Evolutionary conservation across 2,888 invertebrate species (phyloP), one percentile per base, ranked within the genome.

Genomic region (Eristalis arbustorum): DNA sequence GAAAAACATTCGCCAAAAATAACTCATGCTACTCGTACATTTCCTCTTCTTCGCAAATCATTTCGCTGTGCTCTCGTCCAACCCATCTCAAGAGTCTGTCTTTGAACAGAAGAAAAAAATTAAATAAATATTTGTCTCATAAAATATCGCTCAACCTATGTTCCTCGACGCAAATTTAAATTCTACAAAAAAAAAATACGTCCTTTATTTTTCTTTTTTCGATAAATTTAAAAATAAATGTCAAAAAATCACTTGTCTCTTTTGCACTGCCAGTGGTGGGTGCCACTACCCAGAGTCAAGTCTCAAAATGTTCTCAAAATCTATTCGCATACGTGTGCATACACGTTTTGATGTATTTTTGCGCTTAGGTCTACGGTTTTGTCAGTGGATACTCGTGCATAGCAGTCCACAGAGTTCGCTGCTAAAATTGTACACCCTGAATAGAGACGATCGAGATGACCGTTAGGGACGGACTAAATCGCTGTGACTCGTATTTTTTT

Each of bases 341-440:
- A 59, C 64, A 69, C 11, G 61, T 69, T 62, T 71, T 64, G 37
- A 42, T 49, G 23, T 31, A 76, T 57, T 25, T 75, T 62, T 72
- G 40, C 49, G 23, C 37, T 69, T 74, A 66, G 72, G 57, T 61
- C 72, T 57, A 40, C 67, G 31, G n/a, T n/a, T 61, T 72, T 8
- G 49, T 18, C 5, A 3, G 40, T 40, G 37, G 69, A 5, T 31
- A 31, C 31, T 31, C 31, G 31, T 31, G 10, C 31, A 81, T 57
- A 25, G 68, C 68, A 57, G 56, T 57, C 40, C 11, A 56, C 67
- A 68, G 64, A 71, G 69, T 49, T 57, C 61, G 66, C 37, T 73
- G 87, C 87, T 79, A 87, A 83, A 87, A 79, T 87, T 83, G 83
- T 62, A 83, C 83, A 68, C 59, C 75, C 74, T 34, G 61, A 78